Base-by-base conservation (phyloP, 2,888 invertebrate genomes). In the Cantharis rustica region DNA sequence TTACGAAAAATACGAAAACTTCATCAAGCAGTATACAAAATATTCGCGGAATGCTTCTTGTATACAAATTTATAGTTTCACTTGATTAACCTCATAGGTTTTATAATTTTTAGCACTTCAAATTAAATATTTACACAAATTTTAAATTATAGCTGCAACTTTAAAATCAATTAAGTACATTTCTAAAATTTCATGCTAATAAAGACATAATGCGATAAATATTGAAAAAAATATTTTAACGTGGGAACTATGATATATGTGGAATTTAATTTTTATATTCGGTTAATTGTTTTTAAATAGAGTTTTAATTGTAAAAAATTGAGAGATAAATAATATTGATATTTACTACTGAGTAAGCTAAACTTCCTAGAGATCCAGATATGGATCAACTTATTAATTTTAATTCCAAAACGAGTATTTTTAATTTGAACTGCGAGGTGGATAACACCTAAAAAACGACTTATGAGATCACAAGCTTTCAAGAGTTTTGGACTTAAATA, bases 1-100 rank as follows among this genome's bases (percentile, higher is more conserved):
- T 47, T 47, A 13, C n/a, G 47, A 0, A 13, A 7, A 47, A 7
- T n/a, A 7, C 47, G 4, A 47, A n/a, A 47, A 47, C n/a, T 47
- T 47, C 2, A 47, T n/a, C 5, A 4, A 7, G 47, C 47, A 47
- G n/a, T 11, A 2, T n/a, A 47, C 23, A 16, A 66, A 5, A 66
- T 66, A 66, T 66, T 66, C 64, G 17, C 64, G 64, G 64, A 66
- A 66, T 66, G 64, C 64, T 66, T 66, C 64, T 66, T 17, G 64
- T 66, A n/a, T 66, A n/a, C 47, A 66, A 66, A 20, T 23, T 66
- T 66, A 20, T 66, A 23, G n/a, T 17, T 66, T 16, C n/a, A 20
- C 20, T 66, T 66, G 16, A 66, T 66, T 66, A 23, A 20, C n/a
- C 23, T 66, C 64, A 66, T 66, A 23, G 20, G 13, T 66, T 66